Evolutionary conservation across 2,888 invertebrate genomes (phyloP), one percentile per base, ranked within the genome.

Genomic region (Sisyra terminalis): DNA sequence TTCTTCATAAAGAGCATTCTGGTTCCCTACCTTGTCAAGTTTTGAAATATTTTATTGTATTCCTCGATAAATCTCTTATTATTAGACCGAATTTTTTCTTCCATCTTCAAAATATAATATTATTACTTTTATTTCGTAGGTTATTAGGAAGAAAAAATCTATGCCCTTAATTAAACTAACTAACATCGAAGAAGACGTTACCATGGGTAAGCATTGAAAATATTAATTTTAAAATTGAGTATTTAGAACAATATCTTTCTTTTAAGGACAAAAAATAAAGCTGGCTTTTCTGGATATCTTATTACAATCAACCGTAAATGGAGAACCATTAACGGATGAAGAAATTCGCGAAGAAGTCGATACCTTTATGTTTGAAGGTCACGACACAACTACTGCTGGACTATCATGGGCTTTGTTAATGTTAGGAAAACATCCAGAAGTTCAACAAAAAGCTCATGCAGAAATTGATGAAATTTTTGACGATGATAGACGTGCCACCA

Each of bases 361-460:
- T 45, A 62, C 63, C 1, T 63, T 63, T 45, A 61, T 61, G 60
- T 61, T 61, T 50, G 61, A 56, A 43, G 61, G 62, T 4, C 59
- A 60, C 41, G 59, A 63, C 48, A 63, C 62, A n/a, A 60, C 60
- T 13, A 55, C 59, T 8, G 52, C 58, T n/a, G 57, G 57, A 2
- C 53, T 59, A 11, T 53, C 55, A 43, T 61, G 57, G 56, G 52
- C 55, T 6, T 48, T 63, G 5, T 55, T 57, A 45, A 52, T 57
- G 6, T 48, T 63, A 13, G 60, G 84, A 7, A 68, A 77, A 38
- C 32, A 32, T 9, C 32, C 32, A 6, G 32, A 32, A 14, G 8
- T 58, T 17, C 58, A 66, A 56, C 53, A 57, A 39, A 61, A 57
- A 53, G 53, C 59, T 11, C 47, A 55, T 8, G 50, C 59, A 43